Base-by-base conservation (phyloP, 92 coral and sea anemone genomes). In the Galaxea fascicularis region DNA sequence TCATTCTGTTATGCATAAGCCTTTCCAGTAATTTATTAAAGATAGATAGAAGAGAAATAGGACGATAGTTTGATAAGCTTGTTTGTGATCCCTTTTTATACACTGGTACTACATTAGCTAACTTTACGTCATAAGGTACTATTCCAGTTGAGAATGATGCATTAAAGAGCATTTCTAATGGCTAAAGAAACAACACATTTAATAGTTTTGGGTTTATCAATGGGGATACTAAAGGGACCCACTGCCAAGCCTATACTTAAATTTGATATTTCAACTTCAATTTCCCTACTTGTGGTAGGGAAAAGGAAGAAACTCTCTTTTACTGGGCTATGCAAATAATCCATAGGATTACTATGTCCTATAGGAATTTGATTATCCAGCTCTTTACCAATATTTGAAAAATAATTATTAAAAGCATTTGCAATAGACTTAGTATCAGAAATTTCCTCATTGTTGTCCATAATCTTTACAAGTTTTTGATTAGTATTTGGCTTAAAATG, bases 331-430 rank as follows among this genome's bases (percentile, higher is more conserved):
- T 26, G 22, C 30, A 65, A 52, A 24, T 73, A 73, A 24, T 73
- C 78, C 28, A 52, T 18, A 44, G 62, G 78, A 18, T 18, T 6
- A 18, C 35, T 47, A 73, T 73, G 21, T 45, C 16, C 78, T 45
- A 1, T 52, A 44, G 78, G 78, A 21, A 73, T 73, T 73, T 18
- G 35, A 1, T 26, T 73, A 68, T 27, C 73, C 73, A 62, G 28
- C 25, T 57, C 30, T 52, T 71, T 46, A 25, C 79, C 86, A 28
- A 82, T 57, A 58, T 35, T 62, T n/a, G 65, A 4, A 75, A 76
- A 74, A 64, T 74, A 84, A 7, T 45, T 63, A 41, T 84, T 75
- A 75, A 84, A 84, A 18, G 83, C 57, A 86, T 78, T 77, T 46
- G 90, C 86, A 27, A 86, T 49, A 11, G 45, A n/a, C n/a, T n/a